Percentiles rank a stretch among this genome's conserved stretches.
Evolutionary conservation across 2,797 vertebrate species (phyloP).

Genomic region (Telmatherina bonti): DNA sequence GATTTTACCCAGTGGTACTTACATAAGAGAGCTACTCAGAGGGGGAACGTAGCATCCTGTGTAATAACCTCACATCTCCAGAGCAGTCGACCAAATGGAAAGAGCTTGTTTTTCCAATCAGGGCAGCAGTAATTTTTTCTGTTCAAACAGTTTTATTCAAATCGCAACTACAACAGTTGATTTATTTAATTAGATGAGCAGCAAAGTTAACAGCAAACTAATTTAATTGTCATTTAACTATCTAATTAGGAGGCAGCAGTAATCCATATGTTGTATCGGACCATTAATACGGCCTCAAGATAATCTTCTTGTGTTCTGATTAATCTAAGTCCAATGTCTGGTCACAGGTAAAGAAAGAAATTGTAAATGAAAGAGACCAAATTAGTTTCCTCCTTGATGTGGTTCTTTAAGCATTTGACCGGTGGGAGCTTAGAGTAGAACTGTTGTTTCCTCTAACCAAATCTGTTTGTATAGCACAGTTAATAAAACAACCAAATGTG

Average conservation of each 20-base stretch:
- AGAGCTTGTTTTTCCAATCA: too few species aligned
- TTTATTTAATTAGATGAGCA: not conserved
- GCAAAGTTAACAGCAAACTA: not conserved
- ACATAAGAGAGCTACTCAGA: conserved; percentile 17
- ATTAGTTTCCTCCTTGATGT: too few species aligned
- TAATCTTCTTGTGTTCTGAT: not conserved
- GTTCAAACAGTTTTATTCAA: not conserved
- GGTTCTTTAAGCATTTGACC: too few species aligned
- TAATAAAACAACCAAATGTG: too few species aligned
- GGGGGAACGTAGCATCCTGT: not conserved
- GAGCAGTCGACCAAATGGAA: not conserved
- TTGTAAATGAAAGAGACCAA: not conserved
- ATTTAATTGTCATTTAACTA: not conserved
- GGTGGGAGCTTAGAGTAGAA: too few species aligned
- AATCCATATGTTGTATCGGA: not conserved
- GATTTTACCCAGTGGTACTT: conserved; percentile 40
- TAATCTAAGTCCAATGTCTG: not conserved
- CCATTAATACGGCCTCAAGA: not conserved
- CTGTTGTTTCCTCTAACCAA: too few species aligned
- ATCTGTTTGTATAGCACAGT: too few species aligned
- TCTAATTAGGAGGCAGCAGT: not conserved
- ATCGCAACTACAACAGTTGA: not conserved
- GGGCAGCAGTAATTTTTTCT: too few species aligned
- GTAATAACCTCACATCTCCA: conserved; percentile 17
- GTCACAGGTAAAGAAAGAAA: not conserved